Evolutionary conservation across 1,140 invertebrate species (phyloP), one percentile per base, ranked within the genome.

Genomic region (Aporrectodea caliginosa): DNA sequence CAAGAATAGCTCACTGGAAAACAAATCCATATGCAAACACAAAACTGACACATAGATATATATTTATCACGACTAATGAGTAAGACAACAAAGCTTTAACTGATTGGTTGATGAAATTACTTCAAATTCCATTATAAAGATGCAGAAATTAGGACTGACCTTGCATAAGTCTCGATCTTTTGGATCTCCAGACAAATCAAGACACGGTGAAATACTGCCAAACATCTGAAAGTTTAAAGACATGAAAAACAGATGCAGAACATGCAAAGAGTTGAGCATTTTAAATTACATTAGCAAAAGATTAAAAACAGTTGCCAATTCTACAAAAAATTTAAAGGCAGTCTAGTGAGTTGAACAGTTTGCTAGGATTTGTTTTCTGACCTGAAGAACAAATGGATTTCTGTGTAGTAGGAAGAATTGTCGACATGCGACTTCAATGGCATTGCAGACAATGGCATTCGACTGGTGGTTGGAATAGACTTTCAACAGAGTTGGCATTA

Each of bases 321-420:
- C n/a, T n/a, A n/a, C n/a, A n/a, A n/a, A n/a, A n/a, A n/a, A n/a
- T n/a, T n/a, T n/a, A n/a, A n/a, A n/a, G n/a, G n/a, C n/a, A n/a
- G n/a, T n/a, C n/a, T n/a, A n/a, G n/a, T n/a, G n/a, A n/a, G n/a
- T n/a, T n/a, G n/a, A n/a, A n/a, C 14, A 71, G 73, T 34, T 14
- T 12, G 34, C 1, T 31, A 75, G 34, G 1, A 1, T 0, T 6
- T 14, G 1, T 71, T 2, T 32, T 12, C 79, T 73, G 81, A 88
- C 87, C 85, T 89, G 89, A 30, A 99, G 90, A 81, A 99, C 95
- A 85, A 99, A 99, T 0, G 98, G 97, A 86, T 99, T 99, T 78
- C 98, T 91, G 85, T 99, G 98, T 87, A 99, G 92, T 73, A 99
- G 91, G 88, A 99, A 99, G 88, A 99, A 98, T 87, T 99, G 97